phyloP scores from a whole-genome alignment of 1,140 invertebrate genomes.

The Andrena cerasifolii region DNA sequence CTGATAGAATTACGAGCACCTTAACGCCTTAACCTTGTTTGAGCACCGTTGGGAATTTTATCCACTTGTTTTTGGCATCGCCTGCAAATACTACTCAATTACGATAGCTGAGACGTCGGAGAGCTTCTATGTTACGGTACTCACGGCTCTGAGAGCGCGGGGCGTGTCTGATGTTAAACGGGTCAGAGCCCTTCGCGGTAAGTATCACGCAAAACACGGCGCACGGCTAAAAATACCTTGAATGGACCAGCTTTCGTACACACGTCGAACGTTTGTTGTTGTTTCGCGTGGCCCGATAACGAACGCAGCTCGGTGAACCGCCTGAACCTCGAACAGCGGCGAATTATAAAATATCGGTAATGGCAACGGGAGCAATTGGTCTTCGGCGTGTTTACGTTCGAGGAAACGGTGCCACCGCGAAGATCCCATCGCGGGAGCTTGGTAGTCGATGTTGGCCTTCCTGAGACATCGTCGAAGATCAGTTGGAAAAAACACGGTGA shows the following conservation, averaged over 20 bases:
- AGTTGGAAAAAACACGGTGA: background rate
- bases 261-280: background rate
- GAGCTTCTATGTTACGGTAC: background rate
- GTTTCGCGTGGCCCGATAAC: background rate
- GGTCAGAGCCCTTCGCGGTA: conserved; percentile 32
- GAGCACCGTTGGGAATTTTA: background rate
- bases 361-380: conserved; percentile 23
- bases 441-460: background rate
- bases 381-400: conserved; percentile 33
- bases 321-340: background rate
- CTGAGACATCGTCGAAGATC: background rate
- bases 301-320: background rate
- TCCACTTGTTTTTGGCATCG: background rate
- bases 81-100: too few species aligned
- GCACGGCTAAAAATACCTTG: conserved; percentile 1
- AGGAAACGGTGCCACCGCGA: conserved; percentile 22
- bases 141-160: conserved; percentile 22
- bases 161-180: conserved; percentile 20
- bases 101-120: background rate
- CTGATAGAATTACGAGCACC: background rate
- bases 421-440: background rate
- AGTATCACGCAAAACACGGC: background rate
- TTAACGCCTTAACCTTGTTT: background rate
- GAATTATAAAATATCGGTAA: conserved; percentile 28
- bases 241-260: background rate